These are phyloP conservation scores for Pentamera pediparva DNA, from an alignment of 53 echinoderm and acorn worm genomes.

Conservation along the genomic window DNA sequence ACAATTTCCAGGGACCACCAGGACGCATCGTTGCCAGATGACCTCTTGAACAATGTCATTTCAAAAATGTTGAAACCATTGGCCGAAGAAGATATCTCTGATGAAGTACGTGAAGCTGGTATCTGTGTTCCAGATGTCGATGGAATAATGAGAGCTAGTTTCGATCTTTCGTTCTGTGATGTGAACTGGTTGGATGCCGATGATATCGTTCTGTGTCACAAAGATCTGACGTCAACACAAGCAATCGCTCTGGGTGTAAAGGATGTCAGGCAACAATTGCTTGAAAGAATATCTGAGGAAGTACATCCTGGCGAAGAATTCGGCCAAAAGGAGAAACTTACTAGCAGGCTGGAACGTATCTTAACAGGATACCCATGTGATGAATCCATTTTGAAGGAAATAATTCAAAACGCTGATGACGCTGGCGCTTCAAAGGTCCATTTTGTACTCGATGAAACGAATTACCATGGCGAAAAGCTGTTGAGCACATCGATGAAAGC, in stretches of 20 bases:
- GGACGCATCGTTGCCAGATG: background rate
- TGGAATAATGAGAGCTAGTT: constrained; percentile 4
- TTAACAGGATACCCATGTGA: constrained; percentile 69
- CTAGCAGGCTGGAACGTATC: constrained; percentile 66
- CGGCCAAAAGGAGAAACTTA: constrained; percentile 79
- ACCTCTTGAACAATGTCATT: constrained; percentile 2
- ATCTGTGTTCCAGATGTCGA: constrained; percentile 43
- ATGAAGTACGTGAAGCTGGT: too few relatives aligned
- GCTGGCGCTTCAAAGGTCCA: constrained; percentile 80
- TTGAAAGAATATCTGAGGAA: background rate
- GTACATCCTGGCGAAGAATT: constrained; percentile 50
- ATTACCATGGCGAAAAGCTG: background rate
- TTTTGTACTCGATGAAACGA: constrained; percentile 40
- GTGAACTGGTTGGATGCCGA: constrained; percentile 39
- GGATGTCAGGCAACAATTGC: constrained; percentile 32
- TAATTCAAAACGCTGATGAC: constrained; percentile 97
- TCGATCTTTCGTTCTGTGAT: constrained; percentile 43
- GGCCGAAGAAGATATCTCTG: background rate
- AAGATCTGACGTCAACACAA: background rate
- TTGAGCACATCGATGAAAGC: constrained; percentile 32
- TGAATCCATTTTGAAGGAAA: constrained; percentile 77
- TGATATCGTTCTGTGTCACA: constrained; percentile 10
- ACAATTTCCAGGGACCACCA: background rate
- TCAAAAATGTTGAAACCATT: constrained; percentile 7
- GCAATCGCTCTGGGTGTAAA: constrained; percentile 47